Evolutionary conservation across 2,888 invertebrate genomes (phyloP).

Genomic region (Steinernema hermaphroditum): DNA sequence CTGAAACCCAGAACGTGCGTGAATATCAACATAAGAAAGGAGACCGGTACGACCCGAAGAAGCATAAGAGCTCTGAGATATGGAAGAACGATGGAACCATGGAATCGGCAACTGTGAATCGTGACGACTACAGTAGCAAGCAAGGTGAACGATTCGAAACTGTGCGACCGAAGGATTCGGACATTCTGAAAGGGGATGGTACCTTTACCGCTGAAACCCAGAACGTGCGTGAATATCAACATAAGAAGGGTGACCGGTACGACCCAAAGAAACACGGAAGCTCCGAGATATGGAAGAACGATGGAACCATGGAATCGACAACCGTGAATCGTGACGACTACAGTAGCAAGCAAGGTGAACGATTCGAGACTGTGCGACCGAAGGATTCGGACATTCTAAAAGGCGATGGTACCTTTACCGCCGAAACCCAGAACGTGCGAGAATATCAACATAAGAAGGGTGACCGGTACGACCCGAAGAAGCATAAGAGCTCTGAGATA

Average conservation of each 20-base stretch:
- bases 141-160: constrained; percentile 37
- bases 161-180: constrained; percentile 35
- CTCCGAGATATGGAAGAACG: background rate
- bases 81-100: constrained; percentile 39
- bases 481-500: constrained; percentile 32
- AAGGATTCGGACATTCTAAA: constrained; percentile 16
- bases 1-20: constrained; percentile 22
- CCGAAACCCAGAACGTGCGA: background rate
- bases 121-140: constrained; percentile 36
- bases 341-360: constrained; percentile 21
- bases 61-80: constrained; percentile 32
- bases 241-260: constrained; percentile 5
- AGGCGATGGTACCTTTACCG: background rate
- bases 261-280: background rate
- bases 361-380: constrained; percentile 17
- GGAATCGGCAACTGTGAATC: constrained; percentile 38
- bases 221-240: constrained; percentile 36
- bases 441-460: constrained; percentile 10
- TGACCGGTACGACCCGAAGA: background rate
- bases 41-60: constrained; percentile 24
- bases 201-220: constrained; percentile 36
- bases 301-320: background rate
- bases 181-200: constrained; percentile 37
- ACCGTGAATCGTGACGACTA: background rate
- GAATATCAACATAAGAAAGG: constrained; percentile 29